Evolutionary conservation across 2,888 invertebrate species (phyloP), one percentile per base, ranked within the genome.

Genomic region (Drosophila neutralis): DNA sequence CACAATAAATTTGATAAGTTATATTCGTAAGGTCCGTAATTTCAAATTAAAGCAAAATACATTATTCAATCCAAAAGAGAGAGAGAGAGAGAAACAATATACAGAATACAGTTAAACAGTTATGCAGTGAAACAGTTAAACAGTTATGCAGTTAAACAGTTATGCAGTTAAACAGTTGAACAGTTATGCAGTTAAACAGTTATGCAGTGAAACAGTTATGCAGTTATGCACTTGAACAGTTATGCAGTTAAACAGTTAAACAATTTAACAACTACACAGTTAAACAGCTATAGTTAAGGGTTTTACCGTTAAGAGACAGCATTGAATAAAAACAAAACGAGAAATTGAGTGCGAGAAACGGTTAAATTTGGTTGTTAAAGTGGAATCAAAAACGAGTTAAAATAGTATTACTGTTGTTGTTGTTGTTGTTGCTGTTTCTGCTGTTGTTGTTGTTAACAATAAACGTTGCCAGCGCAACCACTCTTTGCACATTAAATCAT

Each of bases 1-100:
- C 83, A 81, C 78, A 78, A 81, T 83, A 67, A 76, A 61, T 59
- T 83, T 80, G 76, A 80, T 80, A 83, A 83, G 69, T 80, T 80
- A 80, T 82, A 75, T 73, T 73, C 67, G 78, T 69, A 78, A 60
- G 54, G 49, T 72, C 42, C 64, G 36, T 81, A 61, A 18, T 42
- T 57, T 56, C 59, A 60, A 68, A 66, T 70, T 80, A 82, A 83
- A 80, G 76, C 76, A 69, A 82, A 77, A 69, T 71, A 82, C 76
- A 76, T 48, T 61, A 68, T 52, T 68, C 71, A 62, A 69, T 64
- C 48, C 52, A 60, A 54, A 53, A 70, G 36, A 29, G 38, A 31
- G 62, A 62, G 64, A 64, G 56, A 62, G 64, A 61, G 68, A 64
- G 56, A 71, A 61, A 60, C 42, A 70, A 60, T 63, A 52, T 58